Conservation (phyloP, 2,797 vertebrate genomes). For the Cossypha niveicapilla region DNA sequence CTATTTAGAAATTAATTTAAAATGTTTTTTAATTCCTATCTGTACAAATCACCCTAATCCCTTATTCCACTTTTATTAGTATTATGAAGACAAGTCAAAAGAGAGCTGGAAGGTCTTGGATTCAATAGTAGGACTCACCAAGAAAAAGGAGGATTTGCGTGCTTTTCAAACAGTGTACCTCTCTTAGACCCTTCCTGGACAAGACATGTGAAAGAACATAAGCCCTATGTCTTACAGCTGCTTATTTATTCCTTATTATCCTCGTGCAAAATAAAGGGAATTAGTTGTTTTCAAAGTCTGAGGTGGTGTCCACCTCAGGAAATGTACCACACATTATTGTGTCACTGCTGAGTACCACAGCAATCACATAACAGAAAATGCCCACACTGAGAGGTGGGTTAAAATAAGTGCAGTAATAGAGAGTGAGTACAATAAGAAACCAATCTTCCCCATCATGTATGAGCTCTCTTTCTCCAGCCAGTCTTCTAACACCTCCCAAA, state of each 20-base stretch:
- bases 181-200: not conserved
- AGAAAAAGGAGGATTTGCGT: not conserved
- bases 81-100: not conserved
- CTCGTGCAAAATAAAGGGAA: not conserved
- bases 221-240: not conserved
- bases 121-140: not conserved
- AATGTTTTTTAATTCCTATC: not conserved
- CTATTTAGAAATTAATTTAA: not conserved
- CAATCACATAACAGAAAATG: not conserved
- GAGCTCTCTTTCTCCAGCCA: not conserved
- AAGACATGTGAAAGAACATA: not conserved
- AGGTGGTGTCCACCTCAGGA: not conserved
- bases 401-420: not conserved
- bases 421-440: not conserved
- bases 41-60: rapidly evolving
- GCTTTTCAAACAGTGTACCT: not conserved
- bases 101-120: not conserved
- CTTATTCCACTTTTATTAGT: not conserved
- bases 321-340: not conserved
- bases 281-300: not conserved
- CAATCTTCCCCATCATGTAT: not conserved
- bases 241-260: not conserved
- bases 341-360: not conserved
- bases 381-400: not conserved
- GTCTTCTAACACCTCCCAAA: not conserved